phyloP scores from a whole-genome alignment of 2,888 invertebrate genomes.

The Hedychridium roseum region DNA sequence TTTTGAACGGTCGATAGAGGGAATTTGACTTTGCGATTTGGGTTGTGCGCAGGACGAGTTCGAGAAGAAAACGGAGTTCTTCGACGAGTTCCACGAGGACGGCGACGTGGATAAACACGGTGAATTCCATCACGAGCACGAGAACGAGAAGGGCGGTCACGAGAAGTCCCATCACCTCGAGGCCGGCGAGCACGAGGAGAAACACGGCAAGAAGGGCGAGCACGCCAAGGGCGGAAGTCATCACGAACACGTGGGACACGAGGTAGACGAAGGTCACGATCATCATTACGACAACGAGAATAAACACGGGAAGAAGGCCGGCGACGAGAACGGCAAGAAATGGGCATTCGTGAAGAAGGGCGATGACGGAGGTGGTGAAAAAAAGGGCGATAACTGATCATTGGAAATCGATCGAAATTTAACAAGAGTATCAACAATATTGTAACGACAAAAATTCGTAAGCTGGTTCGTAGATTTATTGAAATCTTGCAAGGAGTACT shows the following conservation, averaged over 20 bases:
- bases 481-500: too few species aligned
- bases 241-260: constrained; percentile 69
- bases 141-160: constrained; percentile 68
- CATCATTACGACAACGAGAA: constrained; percentile 66
- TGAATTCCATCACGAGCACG: constrained; percentile 68
- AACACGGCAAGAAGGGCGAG: constrained; percentile 69
- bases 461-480: too few species aligned
- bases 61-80: constrained; percentile 79
- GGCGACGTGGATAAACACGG: constrained; percentile 74
- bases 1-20: too few species aligned
- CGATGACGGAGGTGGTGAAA: constrained; percentile 48
- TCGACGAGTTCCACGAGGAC: constrained; percentile 77
- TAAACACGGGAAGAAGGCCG: constrained; percentile 65
- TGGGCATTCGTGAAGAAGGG: constrained; percentile 70
- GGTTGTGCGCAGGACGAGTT: constrained; percentile 77
- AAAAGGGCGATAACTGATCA: not conserved
- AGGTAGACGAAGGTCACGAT: constrained; percentile 68
- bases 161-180: constrained; percentile 68
- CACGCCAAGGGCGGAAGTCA: constrained; percentile 68
- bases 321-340: constrained; percentile 66
- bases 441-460: too few species aligned
- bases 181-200: constrained; percentile 65
- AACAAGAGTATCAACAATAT: too few species aligned
- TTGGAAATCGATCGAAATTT: too few species aligned
- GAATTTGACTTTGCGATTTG: too few species aligned